Evolutionary conservation across 2,888 invertebrate species (phyloP), one percentile per base, ranked within the genome.

Genomic region (Lasioglossum calceatum): DNA sequence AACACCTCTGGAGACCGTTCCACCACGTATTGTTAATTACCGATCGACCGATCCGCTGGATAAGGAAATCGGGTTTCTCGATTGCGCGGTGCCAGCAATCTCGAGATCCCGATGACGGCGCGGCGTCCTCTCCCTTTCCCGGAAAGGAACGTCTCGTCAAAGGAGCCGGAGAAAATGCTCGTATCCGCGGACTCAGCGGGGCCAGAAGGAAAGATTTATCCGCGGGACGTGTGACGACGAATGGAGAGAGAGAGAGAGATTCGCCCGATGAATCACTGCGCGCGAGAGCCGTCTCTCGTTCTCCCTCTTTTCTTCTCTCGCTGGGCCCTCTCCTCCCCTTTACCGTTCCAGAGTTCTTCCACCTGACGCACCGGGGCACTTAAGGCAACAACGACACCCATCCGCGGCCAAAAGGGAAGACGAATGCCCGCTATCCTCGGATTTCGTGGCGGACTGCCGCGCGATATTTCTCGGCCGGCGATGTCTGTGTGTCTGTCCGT

Each of bases 191-290:
- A 79, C 64, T 32, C 16, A 3, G 58, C 36, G 39, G 47, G n/a
- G 23, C n/a, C 8, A 39, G 76, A n/a, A 27, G 78, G 64, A 77
- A 70, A 86, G 84, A 88, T 86, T 84, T 84, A 84, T 86, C 82
- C 87, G 84, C 79, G 80, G 79, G 85, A 86, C 82, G 83, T 61
- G 81, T 67, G 80, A 79, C 79, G 84, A 86, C 81, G 84, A 80
- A 84, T 64, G 81, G 70, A 82, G 86, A 82, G 27, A 27, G 70
- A 82, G 86, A 82, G 27, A 27, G 82, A 87, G 84, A 86, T 88
- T 82, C 81, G 81, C 82, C 75, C 81, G 88, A 86, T 88, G 88
- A 88, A 88, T 88, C 88, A 88, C 82, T 80, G 77, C 36, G 32
- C 76, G 80, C 67, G 72, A 32, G 64, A 8, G 32, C 36, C 23